These are phyloP conservation scores for Bombus terrestris DNA, from an alignment of 1,140 invertebrate species.

Conservation along the genomic window DNA sequence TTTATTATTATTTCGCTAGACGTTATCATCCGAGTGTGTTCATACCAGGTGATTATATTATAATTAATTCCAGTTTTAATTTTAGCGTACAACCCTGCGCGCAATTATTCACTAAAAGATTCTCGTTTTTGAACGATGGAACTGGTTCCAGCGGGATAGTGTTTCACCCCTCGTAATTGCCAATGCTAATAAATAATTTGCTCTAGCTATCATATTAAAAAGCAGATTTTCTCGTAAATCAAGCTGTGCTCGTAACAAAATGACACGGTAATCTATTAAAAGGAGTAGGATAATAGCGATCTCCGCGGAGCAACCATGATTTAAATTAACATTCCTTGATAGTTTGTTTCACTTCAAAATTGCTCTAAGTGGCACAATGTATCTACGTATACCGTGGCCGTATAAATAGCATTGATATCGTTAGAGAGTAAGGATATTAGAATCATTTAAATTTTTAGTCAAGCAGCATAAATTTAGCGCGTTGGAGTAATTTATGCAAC, in stretches of 20 bases:
- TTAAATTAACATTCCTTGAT: neutral
- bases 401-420: neutral
- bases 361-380: neutral
- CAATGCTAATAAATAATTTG: slow-evolving; percentile 65
- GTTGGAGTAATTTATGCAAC: neutral
- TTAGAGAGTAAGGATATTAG: neutral
- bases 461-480: neutral
- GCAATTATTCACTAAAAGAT: slow-evolving; percentile 51
- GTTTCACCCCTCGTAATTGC: slow-evolving; percentile 53
- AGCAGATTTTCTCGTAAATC: slow-evolving; percentile 13
- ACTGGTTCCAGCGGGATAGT: slow-evolving; percentile 52
- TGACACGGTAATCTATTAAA: slow-evolving; percentile 48
- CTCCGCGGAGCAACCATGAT: slow-evolving; percentile 22
- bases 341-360: neutral
- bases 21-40: neutral
- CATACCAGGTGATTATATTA: neutral
- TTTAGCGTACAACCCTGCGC: slow-evolving; percentile 7
- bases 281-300: slow-evolving; percentile 45
- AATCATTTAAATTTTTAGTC: too few species aligned
- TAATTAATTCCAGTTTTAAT: slow-evolving; percentile 64
- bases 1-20: slow-evolving; percentile 28
- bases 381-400: too few species aligned
- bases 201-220: slow-evolving; percentile 22
- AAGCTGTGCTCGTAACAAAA: slow-evolving; percentile 25
- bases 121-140: slow-evolving; percentile 44